Evolutionary conservation across 1,140 invertebrate species (phyloP).

Genomic region (Calliphora vicina): DNA sequence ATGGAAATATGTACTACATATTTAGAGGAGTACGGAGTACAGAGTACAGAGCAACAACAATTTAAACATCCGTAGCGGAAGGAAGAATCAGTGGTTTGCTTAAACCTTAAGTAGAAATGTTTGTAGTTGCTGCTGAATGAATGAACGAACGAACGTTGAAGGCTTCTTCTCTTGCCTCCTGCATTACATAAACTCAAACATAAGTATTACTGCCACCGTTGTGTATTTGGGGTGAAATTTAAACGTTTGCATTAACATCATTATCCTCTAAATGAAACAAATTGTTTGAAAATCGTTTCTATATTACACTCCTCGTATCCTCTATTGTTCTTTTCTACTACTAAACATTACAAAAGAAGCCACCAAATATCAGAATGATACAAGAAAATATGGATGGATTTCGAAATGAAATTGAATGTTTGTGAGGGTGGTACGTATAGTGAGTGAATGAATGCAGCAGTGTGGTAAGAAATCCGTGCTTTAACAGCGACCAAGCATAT

Average conservation of each 20-base stretch:
- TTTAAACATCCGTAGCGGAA: slow-evolving; percentile 28
- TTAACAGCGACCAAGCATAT: background rate
- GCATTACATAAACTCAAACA: background rate
- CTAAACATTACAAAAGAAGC: background rate
- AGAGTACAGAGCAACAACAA: slow-evolving; percentile 7
- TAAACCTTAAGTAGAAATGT: background rate
- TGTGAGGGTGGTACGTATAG: background rate
- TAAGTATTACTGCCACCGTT: background rate
- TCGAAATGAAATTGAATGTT: no score
- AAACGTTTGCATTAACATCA: slow-evolving; percentile 32
- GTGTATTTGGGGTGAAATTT: slow-evolving; percentile 3
- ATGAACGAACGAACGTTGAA: background rate
- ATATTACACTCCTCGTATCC: background rate
- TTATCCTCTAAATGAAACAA: slow-evolving; percentile 36
- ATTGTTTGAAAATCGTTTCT: slow-evolving; percentile 29
- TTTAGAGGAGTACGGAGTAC: background rate
- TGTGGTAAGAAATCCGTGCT: slow-evolving; percentile 32
- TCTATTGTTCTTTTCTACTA: background rate
- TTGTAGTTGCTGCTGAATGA: background rate
- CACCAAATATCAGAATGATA: background rate
- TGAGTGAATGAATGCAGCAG: background rate
- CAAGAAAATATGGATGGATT: background rate
- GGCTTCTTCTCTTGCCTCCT: background rate
- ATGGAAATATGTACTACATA: no score
- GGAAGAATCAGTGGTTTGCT: slow-evolving; percentile 27